Evolutionary conservation across 2,888 invertebrate genomes (phyloP).

Genomic region (Ectemnius continuus): DNA sequence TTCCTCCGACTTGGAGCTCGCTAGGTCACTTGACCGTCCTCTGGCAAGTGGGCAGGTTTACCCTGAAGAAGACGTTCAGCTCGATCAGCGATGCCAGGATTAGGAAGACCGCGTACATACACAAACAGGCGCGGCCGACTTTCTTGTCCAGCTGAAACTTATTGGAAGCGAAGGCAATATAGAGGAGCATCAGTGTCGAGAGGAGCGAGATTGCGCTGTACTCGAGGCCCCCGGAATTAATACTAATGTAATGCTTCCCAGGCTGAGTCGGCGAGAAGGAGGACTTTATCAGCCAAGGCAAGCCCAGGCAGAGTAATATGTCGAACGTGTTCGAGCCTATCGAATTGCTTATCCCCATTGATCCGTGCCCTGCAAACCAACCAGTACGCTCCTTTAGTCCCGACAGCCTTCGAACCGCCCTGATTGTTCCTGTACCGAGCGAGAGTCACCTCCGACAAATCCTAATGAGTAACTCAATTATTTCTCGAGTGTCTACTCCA

Average conservation of each 20-base stretch:
- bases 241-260: constrained; percentile 90
- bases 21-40: constrained; percentile 74
- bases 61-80: constrained; percentile 94
- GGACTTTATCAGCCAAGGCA: constrained; percentile 94
- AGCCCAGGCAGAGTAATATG: constrained; percentile 90
- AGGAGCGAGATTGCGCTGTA: constrained; percentile 94
- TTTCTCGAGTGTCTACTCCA: no score
- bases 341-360: constrained; percentile 95
- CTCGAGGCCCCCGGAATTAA: constrained; percentile 93
- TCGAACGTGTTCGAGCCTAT: constrained; percentile 95
- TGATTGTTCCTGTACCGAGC: no score
- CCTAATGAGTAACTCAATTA: no score
- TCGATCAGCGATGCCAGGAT: constrained; percentile 93
- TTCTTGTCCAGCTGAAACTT: constrained; percentile 92
- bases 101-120: constrained; percentile 93
- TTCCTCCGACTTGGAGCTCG: background rate
- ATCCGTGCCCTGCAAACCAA: constrained; percentile 85
- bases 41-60: constrained; percentile 91
- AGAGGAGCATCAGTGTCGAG: constrained; percentile 90
- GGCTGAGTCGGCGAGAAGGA: constrained; percentile 89
- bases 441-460: no score
- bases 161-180: constrained; percentile 91
- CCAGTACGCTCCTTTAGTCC: no score
- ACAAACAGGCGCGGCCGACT: constrained; percentile 90
- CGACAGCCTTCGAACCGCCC: no score